phyloP scores from a whole-genome alignment of 2,888 invertebrate genomes.

The Micropterix aruncella region DNA sequence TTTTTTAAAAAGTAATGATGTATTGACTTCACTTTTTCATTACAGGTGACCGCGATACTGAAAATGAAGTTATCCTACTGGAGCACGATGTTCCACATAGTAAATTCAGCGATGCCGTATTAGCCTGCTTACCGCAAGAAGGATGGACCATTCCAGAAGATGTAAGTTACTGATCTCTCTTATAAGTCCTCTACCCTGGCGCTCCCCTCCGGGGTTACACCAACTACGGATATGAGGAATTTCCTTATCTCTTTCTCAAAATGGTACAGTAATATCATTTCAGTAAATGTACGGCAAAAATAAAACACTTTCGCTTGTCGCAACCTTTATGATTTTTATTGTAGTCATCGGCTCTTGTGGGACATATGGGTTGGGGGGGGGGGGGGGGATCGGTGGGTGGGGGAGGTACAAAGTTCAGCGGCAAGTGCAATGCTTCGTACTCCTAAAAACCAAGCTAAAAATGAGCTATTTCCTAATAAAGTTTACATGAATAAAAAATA shows the following conservation, averaged over 20 bases:
- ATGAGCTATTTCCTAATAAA: too few relatives aligned
- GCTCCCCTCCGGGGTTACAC: slow-evolving; percentile 8
- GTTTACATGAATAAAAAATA: too few relatives aligned
- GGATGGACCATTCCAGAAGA: slow-evolving; percentile 82
- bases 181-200: slow-evolving; percentile 7
- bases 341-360: too few relatives aligned
- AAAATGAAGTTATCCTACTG: slow-evolving; percentile 89
- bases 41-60: slow-evolving; percentile 81
- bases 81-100: slow-evolving; percentile 97
- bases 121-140: slow-evolving; percentile 76
- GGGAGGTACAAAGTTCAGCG: too few relatives aligned
- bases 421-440: too few relatives aligned
- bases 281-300: too few relatives aligned
- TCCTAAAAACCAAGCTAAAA: too few relatives aligned
- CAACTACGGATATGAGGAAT: slow-evolving; percentile 7
- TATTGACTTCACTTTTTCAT: not conserved
- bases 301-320: too few relatives aligned
- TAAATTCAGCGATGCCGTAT: slow-evolving; percentile 87
- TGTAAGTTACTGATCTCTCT: slow-evolving; percentile 29
- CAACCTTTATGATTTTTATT: too few relatives aligned
- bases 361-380: too few relatives aligned
- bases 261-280: slow-evolving; percentile 6
- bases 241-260: slow-evolving; percentile 10
- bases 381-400: too few relatives aligned
- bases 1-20: not conserved